These are phyloP conservation scores for Tragelaphus buxtoni DNA, from an alignment of 2,113 vertebrate species.

Conservation along the genomic window DNA sequence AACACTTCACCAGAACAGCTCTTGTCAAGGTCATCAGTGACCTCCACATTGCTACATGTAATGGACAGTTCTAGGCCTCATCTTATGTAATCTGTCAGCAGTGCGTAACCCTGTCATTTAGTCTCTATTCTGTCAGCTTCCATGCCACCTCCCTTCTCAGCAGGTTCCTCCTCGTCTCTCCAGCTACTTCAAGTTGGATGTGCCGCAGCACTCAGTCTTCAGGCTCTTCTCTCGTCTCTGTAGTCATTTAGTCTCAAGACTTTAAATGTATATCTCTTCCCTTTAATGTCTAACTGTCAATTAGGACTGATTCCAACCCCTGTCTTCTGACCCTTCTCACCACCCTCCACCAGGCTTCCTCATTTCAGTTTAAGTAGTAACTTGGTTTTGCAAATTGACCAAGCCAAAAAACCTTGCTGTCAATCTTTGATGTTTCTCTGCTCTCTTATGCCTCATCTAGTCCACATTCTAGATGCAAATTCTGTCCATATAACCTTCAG, in stretches of 20 bases:
- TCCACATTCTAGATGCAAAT: neutral
- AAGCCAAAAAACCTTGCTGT: neutral
- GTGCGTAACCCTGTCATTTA: neutral
- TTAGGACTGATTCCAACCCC: neutral
- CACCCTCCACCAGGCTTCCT: neutral
- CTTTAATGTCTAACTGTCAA: neutral
- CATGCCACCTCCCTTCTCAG: too few species aligned
- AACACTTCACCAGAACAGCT: neutral
- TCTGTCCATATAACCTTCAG: neutral
- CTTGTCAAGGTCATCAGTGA: neutral
- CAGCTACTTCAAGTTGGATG: neutral
- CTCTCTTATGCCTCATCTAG: neutral
- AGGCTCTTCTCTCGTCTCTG: neutral
- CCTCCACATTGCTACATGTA: accelerated
- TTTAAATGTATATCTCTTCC: neutral
- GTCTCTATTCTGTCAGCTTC: neutral
- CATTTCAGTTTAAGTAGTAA: neutral
- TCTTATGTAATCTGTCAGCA: neutral
- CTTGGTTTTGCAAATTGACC: neutral
- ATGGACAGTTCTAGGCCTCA: neutral
- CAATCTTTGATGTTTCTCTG: neutral
- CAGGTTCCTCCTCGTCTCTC: neutral
- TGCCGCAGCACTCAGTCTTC: neutral
- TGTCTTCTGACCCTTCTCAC: neutral
- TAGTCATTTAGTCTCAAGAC: neutral